Evolutionary conservation across 2,797 vertebrate species (phyloP).

Genomic region (Pangasius sanitwongsei): DNA sequence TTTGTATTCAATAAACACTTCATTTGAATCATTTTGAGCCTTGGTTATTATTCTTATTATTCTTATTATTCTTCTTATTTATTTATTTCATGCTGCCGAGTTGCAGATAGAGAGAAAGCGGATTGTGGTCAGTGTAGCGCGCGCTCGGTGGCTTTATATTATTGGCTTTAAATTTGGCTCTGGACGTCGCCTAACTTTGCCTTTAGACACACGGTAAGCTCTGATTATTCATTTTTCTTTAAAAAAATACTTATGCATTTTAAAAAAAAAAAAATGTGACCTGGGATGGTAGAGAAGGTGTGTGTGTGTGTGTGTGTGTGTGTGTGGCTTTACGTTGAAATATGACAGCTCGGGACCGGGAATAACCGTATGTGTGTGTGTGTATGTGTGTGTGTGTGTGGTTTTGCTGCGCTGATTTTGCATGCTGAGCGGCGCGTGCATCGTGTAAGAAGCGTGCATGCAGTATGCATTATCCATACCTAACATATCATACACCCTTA

Average conservation of each 20-base stretch:
- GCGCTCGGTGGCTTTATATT: constrained; percentile 54
- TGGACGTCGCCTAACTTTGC: constrained; percentile 79
- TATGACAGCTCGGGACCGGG: constrained; percentile 11
- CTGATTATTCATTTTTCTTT: constrained; percentile 63
- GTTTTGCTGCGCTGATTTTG: constrained; percentile 17
- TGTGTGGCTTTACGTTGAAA: not conserved
- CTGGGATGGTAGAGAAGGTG: not conserved
- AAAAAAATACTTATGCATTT: not conserved
- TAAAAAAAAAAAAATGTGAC: not conserved
- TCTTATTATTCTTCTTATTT: constrained; percentile 17
- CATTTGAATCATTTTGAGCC: constrained; percentile 75
- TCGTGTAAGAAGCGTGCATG: constrained; percentile 12
- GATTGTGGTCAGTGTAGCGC: constrained; percentile 31
- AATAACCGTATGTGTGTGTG: not conserved
- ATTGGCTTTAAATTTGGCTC: constrained; percentile 71
- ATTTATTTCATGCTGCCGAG: constrained; percentile 55
- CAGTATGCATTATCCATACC: not conserved
- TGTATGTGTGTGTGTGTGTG: not conserved
- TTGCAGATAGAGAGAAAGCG: constrained; percentile 66
- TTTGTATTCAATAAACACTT: constrained; percentile 82
- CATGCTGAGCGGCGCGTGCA: constrained; percentile 22
- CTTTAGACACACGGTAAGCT: constrained; percentile 82
- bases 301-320: not conserved
- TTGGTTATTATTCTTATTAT: constrained; percentile 10
- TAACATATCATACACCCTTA: not conserved